Conservation (phyloP, 2,797 vertebrate genomes). For the Poeciliopsis presidionis region DNA sequence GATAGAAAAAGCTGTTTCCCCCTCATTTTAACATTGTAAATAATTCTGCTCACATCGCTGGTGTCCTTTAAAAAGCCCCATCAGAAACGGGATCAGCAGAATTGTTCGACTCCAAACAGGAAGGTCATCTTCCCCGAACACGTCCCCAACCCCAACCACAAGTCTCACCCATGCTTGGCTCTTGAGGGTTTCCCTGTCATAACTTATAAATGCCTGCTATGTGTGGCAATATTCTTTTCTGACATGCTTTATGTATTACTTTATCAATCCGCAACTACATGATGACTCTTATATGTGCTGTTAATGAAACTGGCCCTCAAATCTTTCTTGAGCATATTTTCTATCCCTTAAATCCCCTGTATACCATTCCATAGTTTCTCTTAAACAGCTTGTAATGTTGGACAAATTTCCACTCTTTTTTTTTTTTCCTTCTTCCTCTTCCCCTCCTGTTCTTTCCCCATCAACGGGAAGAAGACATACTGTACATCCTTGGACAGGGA, state of each 20-base stretch:
- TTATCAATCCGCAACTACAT: not conserved
- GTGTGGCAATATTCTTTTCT: constrained; percentile 36
- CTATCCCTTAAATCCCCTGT: constrained; percentile 1
- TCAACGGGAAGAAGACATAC: constrained; percentile 52
- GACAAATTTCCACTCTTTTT: constrained; percentile 44
- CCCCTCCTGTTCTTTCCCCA: constrained; percentile 12
- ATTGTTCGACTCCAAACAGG: constrained; percentile 32
- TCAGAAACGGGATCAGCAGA: constrained; percentile 21
- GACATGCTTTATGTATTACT: constrained; percentile 12
- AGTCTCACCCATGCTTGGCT: constrained; percentile 1
- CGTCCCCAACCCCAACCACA: not conserved
- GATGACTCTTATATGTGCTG: not conserved
- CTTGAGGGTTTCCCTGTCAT: constrained; percentile 30
- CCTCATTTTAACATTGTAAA: constrained; percentile 17
- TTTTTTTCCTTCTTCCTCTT: not conserved
- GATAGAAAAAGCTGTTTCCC: constrained; percentile 12
- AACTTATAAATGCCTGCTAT: constrained; percentile 54
- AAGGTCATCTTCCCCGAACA: constrained; percentile 27
- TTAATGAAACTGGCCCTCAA: constrained; percentile 11
- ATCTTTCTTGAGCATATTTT: constrained; percentile 17
- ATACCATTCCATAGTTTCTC: constrained; percentile 32
- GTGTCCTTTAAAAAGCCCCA: constrained; percentile 16
- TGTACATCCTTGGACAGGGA: constrained; percentile 36
- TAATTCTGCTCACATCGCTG: constrained; percentile 16
- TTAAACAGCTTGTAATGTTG: constrained; percentile 31